Base-by-base conservation (phyloP, 2,113 vertebrate genomes). In the Mustela nigripes region DNA sequence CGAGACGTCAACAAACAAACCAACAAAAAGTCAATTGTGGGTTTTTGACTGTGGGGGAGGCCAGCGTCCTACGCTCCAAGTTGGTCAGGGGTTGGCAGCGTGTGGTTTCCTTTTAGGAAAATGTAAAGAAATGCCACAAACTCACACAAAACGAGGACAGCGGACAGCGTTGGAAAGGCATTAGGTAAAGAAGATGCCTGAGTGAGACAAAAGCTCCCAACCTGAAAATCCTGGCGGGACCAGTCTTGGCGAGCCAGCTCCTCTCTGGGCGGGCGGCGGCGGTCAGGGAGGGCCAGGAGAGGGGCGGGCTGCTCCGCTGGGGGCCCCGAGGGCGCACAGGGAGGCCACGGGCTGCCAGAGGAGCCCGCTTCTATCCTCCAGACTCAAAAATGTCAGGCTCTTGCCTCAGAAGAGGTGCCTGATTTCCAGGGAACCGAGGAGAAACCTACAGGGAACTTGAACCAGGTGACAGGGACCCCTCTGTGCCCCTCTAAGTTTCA, bases 401-500 rank as follows among this genome's bases (percentile, higher is more conserved):
- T 21, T 56, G 16, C 9, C 84, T 69, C 36, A 53, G 58, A n/a
- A 69, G 16, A 24, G 1, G 3, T 1, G 0, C 18, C 50, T 28
- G 21, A 7, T 15, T 14, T 15, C 82, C 3, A 71, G 33, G 7
- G 48, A 48, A 19, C 16, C 7, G 6, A 19, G 24, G 58, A 82
- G 56, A n/a, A 82, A 63, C 5, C 1, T 5, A 1, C 0, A 0
- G 9, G 69, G 15, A 71, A 7, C 31, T 65, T 22, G 22, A 22
- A 18, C 19, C 42, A 4, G 14, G 9, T 31, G 31, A 16, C 11
- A 6, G 60, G 4, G 28, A 26, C 82, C 45, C 5, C 0, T 60
- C 2, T 84, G 3, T 7, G 7, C 7, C 31, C 33, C 65, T 63
- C 8, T 11, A 11, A 1, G 1, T 39, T 93, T n/a, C 7, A 1